Base-by-base conservation (phyloP, 2,797 vertebrate genomes). In the Aplochiton taeniatus region DNA sequence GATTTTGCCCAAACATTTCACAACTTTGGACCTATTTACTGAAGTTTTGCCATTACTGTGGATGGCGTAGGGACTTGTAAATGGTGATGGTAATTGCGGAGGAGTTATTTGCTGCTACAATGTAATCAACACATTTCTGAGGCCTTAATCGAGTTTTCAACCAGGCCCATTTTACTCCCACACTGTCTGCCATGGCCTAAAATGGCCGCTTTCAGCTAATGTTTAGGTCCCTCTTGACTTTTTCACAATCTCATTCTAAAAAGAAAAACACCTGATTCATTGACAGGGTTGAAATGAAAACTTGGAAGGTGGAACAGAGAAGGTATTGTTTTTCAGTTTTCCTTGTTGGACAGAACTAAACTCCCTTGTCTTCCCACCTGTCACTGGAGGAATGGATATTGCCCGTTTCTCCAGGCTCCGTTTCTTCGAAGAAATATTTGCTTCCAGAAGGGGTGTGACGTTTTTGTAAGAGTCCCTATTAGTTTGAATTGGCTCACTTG, bases 51-150 rank as follows among this genome's bases (percentile, higher is more conserved):
- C 69, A 70, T 71, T 86, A 63, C 78, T 73, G 60, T 69, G 62
- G 73, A 75, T 62, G 68, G 69, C 72, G 74, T 31, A 12, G 54
- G 63, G 60, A 65, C 63, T 73, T 62, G 66, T 78, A 78, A 80
- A 74, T 71, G 65, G 52, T 58, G 50, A 54, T 79, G 73, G 80
- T 82, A 66, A 73, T 62, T 31, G 12, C 48, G 69, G 47, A 58
- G 57, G 59, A 75, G 65, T 76, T 83, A 70, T 81, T 77, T 82
- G 68, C 73, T 76, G 63, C 78, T 75, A 65, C 77, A 63, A 72
- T 75, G 66, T 82, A 78, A 77, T 79, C 81, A 85, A 78, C 73
- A 77, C 77, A 20, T 54, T 70, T 80, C 72, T 78, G 71, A 65
- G 70, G 74, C 71, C 64, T 72, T 81, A 82, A 80, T 84, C 80